Evolutionary conservation across 1,140 invertebrate genomes (phyloP).

Genomic region (Kradibia gibbosae): DNA sequence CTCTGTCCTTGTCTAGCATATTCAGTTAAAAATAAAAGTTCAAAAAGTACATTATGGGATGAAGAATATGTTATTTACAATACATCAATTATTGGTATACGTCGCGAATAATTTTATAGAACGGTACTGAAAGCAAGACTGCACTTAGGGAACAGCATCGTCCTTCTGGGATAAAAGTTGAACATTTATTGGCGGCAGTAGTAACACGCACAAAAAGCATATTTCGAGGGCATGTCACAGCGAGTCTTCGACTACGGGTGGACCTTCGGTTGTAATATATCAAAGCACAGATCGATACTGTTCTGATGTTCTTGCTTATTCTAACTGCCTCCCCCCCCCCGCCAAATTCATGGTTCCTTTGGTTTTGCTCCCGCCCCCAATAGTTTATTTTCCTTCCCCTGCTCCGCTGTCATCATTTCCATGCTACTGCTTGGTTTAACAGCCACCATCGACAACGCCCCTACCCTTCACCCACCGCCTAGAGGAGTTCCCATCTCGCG

Average conservation of each 20-base stretch:
- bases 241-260: conserved; percentile 60
- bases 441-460: not conserved
- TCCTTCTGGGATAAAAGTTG: conserved; percentile 62
- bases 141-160: conserved; percentile 48
- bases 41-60: too few relatives aligned
- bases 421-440: too few relatives aligned
- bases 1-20: too few relatives aligned
- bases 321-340: conserved; percentile 58
- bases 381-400: too few relatives aligned
- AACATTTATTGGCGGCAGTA: conserved; percentile 61
- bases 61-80: too few relatives aligned
- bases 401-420: too few relatives aligned
- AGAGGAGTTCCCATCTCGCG: too few relatives aligned
- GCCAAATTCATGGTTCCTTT: conserved; percentile 54
- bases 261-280: conserved; percentile 71
- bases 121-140: not conserved
- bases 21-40: too few relatives aligned
- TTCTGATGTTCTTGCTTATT: conserved; percentile 67
- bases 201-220: conserved; percentile 70
- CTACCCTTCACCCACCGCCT: too few relatives aligned
- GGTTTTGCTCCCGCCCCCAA: not conserved
- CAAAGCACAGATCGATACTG: conserved; percentile 70
- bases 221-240: conserved; percentile 67
- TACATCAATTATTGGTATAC: not conserved
- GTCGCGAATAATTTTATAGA: not conserved